These are phyloP conservation scores for Bursaphelenchus okinawaensis DNA, from an alignment of 2,888 invertebrate species.

Conservation along the genomic window DNA sequence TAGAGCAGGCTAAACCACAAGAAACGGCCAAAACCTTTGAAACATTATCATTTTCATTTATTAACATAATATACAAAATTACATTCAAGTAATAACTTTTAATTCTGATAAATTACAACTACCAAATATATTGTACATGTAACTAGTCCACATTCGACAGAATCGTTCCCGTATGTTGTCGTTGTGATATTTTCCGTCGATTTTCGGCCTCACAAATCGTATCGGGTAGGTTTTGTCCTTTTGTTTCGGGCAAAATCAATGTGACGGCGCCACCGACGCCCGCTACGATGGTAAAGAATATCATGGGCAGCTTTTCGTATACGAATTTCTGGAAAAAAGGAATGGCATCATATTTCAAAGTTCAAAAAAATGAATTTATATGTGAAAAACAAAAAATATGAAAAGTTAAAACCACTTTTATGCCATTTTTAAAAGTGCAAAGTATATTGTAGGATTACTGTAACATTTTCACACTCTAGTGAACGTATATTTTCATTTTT, in stretches of 20 bases:
- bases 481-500: too few species aligned
- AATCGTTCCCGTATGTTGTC: not conserved
- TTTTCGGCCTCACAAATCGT: conserved; percentile 10
- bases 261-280: conserved; percentile 21
- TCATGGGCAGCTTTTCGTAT: conserved; percentile 19
- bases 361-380: too few species aligned
- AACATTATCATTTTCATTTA: not conserved
- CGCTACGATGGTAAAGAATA: conserved; percentile 24
- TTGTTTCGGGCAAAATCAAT: conserved; percentile 29
- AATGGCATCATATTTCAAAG: too few species aligned
- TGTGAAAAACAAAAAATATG: too few species aligned
- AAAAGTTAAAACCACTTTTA: too few species aligned
- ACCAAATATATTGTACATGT: too few species aligned
- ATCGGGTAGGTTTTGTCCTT: conserved; percentile 23
- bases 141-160: not conserved
- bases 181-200: not conserved
- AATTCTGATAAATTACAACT: not conserved
- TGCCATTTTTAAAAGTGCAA: too few species aligned
- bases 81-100: not conserved
- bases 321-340: conserved; percentile 21
- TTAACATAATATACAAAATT: not conserved
- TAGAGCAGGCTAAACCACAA: too few species aligned
- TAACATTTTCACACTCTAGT: too few species aligned
- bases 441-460: too few species aligned
- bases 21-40: too few species aligned